Percentiles rank a stretch among this genome's conserved stretches.
phyloP scores from a whole-genome alignment of 2,113 vertebrate genomes.

The Ciconia boyciana region DNA sequence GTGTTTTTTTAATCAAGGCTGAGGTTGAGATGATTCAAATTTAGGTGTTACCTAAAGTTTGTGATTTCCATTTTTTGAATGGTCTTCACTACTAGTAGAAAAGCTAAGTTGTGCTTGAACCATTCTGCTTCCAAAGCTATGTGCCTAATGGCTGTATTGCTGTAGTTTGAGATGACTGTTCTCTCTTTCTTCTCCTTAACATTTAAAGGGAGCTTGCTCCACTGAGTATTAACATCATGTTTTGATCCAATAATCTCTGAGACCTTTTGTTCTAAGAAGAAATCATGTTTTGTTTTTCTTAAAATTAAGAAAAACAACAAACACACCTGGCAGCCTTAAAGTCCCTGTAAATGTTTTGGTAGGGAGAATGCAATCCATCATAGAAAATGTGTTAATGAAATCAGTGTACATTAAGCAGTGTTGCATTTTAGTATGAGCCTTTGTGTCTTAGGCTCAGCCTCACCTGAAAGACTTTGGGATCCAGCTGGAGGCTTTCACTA shows the following conservation, averaged over 20 bases:
- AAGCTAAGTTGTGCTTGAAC: neutral
- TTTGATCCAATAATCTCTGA: neutral
- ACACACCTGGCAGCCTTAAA: neutral
- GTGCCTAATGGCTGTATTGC: neutral
- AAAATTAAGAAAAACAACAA: neutral
- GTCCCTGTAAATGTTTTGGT: neutral
- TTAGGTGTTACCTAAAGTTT: neutral
- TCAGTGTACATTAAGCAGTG: neutral
- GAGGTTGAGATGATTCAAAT: neutral
- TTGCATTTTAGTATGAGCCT: neutral
- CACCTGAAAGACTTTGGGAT: neutral
- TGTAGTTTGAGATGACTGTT: neutral
- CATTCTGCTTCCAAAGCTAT: neutral
- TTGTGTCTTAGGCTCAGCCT: neutral
- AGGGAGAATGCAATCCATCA: neutral
- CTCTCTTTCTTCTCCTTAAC: neutral
- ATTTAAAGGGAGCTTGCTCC: neutral
- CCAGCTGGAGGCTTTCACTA: neutral
- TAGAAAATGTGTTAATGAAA: neutral
- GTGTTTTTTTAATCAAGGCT: neutral
- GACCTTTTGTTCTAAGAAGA: neutral
- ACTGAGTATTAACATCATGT: neutral
- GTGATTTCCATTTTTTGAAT: neutral
- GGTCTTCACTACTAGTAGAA: neutral
- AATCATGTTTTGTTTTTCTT: neutral